A percentile compares a stretch with the other conserved stretches of the same genome.
Evolutionary conservation across 92 coral and sea anemone species (phyloP).

Genomic region (Palythoa grandis): DNA sequence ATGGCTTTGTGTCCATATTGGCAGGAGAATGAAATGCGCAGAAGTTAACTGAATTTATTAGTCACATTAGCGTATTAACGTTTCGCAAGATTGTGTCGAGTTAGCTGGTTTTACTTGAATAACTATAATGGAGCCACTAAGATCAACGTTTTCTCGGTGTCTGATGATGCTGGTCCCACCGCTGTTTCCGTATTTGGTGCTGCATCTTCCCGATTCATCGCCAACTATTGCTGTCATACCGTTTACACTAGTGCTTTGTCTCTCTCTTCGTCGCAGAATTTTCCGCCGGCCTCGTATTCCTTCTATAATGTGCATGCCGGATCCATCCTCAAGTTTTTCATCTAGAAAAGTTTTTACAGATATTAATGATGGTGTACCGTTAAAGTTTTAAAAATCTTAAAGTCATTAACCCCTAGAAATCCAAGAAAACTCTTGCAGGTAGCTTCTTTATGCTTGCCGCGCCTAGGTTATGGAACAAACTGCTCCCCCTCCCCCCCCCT

Average conservation of each 20-base stretch:
- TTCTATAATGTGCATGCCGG: not conserved
- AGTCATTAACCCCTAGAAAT: too few relatives aligned
- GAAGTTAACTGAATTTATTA: too few relatives aligned
- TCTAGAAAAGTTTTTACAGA: not conserved
- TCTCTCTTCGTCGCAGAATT: slow-evolving; percentile 22
- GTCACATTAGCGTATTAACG: not conserved
- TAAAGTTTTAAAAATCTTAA: too few relatives aligned
- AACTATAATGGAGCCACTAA: slow-evolving; percentile 30
- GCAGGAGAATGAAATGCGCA: too few relatives aligned
- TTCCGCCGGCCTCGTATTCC: slow-evolving; percentile 25
- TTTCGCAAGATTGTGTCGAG: not conserved
- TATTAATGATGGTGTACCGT: too few relatives aligned
- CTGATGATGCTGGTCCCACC: not conserved
- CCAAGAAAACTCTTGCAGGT: too few relatives aligned
- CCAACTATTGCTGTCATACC: not conserved
- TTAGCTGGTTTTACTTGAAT: slow-evolving; percentile 27
- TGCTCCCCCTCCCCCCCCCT: too few relatives aligned
- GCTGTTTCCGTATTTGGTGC: not conserved
- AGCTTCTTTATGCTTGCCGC: too few relatives aligned
- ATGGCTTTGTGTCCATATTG: too few relatives aligned
- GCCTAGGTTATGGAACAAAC: too few relatives aligned
- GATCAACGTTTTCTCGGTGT: slow-evolving; percentile 33
- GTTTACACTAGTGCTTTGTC: not conserved
- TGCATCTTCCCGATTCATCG: not conserved
- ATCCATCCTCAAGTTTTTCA: slow-evolving; percentile 11